Evolutionary conservation across 64 coral and sea anemone genomes (phyloP), one percentile per base, ranked within the genome.

Genomic region (Pachyseris speciosa): DNA sequence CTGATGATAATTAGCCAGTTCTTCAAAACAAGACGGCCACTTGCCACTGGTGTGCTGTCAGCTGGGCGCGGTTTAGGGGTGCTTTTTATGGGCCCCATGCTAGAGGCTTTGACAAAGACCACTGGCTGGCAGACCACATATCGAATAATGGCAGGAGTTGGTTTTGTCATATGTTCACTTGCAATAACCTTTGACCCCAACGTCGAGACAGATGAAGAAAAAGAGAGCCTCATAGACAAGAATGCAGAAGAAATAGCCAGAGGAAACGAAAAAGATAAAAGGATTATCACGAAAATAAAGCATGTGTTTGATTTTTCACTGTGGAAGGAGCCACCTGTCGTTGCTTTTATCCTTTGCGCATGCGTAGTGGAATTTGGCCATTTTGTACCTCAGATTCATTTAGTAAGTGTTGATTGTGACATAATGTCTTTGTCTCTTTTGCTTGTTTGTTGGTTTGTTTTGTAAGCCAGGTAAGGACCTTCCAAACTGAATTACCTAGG

Each of bases 331-430:
- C 64, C 49, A 41, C 17, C 75, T 0, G 85, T 86, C 1, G 39
- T 74, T 1, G 69, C 90, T 9, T 72, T 78, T 10, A 51, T 65
- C 8, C 17, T 87, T 15, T 44, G 12, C 19, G 86, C 65, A 30
- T 59, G 36, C 1, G 49, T 95, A 4, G 72, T 83, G 37, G 85
- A 72, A 68, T 71, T 95, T 73, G 88, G 87, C n/a, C 74, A 88
- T 43, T 95, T 78, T 81, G 78, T 87, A 4, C 88, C 94, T 25
- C 75, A 50, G 36, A 47, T 95, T 80, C 88, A 95, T 42, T 68
- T 95, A 61, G 93, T 95, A 81, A 80, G 92, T 43, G 7, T 36
- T 24, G 7, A 40, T 31, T 9, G n/a, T 38, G n/a, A n/a, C n/a
- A n/a, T n/a, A n/a, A n/a, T n/a, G n/a, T n/a, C n/a, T n/a, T n/a